Percentiles rank a stretch among this genome's conserved stretches.
These are phyloP conservation scores for Lingula anatina DNA, from an alignment of 2,888 invertebrate genomes.

Conservation along the genomic window DNA sequence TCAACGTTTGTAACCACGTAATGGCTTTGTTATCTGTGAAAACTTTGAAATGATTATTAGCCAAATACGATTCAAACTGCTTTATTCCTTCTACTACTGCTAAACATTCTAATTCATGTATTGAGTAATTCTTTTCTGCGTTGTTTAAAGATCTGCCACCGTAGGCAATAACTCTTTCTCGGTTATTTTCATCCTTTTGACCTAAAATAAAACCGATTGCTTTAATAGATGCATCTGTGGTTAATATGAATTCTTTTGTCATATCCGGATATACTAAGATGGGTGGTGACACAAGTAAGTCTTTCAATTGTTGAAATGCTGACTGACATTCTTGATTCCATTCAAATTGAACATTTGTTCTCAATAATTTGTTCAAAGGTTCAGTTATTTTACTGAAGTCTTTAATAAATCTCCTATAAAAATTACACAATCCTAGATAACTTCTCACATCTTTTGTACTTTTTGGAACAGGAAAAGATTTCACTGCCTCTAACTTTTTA, in stretches of 20 bases:
- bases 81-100: too few species aligned
- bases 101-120: neutral
- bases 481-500: conserved; percentile 3
- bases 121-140: neutral
- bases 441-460: conserved; percentile 3
- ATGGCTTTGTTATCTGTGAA: too few species aligned
- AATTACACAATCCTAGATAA: too few species aligned
- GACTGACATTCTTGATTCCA: conserved; percentile 23
- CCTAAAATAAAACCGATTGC: conserved; percentile 8
- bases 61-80: too few species aligned
- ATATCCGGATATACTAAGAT: conserved; percentile 8
- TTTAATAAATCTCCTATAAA: too few species aligned
- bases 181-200: conserved; percentile 4
- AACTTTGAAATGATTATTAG: too few species aligned
- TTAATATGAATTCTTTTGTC: conserved; percentile 1
- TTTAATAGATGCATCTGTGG: conserved; percentile 7
- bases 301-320: conserved; percentile 27
- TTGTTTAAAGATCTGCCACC: neutral
- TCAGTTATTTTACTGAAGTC: too few species aligned
- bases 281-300: too few species aligned
- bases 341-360: conserved; percentile 17
- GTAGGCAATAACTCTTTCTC: too few species aligned
- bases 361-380: conserved; percentile 29
- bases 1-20: too few species aligned
- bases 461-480: conserved; percentile 4